These are phyloP conservation scores for Drosophila antonietae DNA, from an alignment of 2,888 invertebrate species.

Conservation along the genomic window DNA sequence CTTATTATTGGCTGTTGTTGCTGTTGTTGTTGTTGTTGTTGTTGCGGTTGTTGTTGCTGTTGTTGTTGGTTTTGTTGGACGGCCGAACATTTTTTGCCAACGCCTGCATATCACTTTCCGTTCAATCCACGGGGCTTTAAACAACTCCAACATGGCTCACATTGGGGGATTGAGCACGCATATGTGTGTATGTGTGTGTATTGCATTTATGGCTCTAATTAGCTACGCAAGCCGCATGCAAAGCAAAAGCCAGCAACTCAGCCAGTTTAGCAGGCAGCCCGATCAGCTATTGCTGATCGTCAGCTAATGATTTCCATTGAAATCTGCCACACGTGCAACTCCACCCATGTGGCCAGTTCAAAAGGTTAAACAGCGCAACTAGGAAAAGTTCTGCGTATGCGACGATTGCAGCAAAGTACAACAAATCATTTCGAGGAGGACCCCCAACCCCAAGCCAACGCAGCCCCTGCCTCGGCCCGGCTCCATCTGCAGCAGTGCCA, in stretches of 20 bases:
- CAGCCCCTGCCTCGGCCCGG: neutral
- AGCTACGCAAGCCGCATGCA: conserved; percentile 83
- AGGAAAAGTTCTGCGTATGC: conserved; percentile 72
- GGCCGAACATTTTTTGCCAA: conserved; percentile 68
- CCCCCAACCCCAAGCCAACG: conserved; percentile 4
- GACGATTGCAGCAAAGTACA: conserved; percentile 72
- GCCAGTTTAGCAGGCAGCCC: conserved; percentile 9
- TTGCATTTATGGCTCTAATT: conserved; percentile 81
- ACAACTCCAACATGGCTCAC: conserved; percentile 44
- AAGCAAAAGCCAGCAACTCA: conserved; percentile 38
- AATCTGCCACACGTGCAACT: conserved; percentile 50
- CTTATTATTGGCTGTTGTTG: conserved; percentile 15
- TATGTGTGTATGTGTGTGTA: neutral
- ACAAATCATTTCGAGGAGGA: conserved; percentile 69
- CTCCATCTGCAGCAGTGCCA: conserved; percentile 33
- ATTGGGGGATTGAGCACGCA: conserved; percentile 55
- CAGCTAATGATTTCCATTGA: conserved; percentile 68
- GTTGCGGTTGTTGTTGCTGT: conserved; percentile 22
- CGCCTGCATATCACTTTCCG: conserved; percentile 79
- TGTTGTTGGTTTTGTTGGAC: conserved; percentile 19
- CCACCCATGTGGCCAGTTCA: conserved; percentile 72
- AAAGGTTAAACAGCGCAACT: conserved; percentile 74
- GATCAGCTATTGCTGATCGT: conserved; percentile 43
- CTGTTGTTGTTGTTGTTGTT: conserved; percentile 15
- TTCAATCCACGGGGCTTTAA: conserved; percentile 71